These are phyloP conservation scores for Anableps anableps DNA, from an alignment of 2,797 vertebrate species.

Conservation along the genomic window DNA sequence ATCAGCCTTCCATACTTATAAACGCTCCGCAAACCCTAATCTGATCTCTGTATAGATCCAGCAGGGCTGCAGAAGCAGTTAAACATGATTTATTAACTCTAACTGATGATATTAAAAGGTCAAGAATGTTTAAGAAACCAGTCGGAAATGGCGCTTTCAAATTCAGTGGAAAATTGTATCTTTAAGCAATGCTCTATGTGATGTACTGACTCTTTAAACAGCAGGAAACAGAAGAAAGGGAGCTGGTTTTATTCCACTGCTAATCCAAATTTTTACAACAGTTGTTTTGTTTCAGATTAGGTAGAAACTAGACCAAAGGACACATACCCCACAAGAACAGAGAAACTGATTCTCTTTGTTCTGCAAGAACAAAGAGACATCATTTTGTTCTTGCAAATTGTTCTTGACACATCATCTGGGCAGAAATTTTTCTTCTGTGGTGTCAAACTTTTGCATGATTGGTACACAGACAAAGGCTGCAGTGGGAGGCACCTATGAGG, in stretches of 20 bases:
- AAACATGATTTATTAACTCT: not conserved
- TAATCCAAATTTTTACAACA: not conserved
- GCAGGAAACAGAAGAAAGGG: not conserved
- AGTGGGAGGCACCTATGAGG: not conserved
- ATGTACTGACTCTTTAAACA: not conserved
- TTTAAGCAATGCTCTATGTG: not conserved
- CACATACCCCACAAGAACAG: too few relatives aligned
- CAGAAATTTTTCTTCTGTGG: not conserved
- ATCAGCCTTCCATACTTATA: not conserved
- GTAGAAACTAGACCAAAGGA: too few relatives aligned
- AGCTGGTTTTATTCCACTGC: not conserved
- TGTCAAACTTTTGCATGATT: not conserved
- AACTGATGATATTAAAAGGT: not conserved
- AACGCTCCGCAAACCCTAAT: not conserved
- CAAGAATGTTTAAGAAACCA: too few relatives aligned
- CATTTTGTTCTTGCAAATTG: not conserved
- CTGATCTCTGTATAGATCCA: not conserved
- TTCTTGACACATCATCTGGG: not conserved
- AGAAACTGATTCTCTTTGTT: not conserved
- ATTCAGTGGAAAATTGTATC: not conserved
- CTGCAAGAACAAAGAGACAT: not conserved
- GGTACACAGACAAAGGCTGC: not conserved
- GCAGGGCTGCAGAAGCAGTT: not conserved
- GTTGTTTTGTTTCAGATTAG: not conserved
- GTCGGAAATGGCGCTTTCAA: too few relatives aligned